phyloP scores from a whole-genome alignment of 2,113 vertebrate genomes.

The Elephas maximus region DNA sequence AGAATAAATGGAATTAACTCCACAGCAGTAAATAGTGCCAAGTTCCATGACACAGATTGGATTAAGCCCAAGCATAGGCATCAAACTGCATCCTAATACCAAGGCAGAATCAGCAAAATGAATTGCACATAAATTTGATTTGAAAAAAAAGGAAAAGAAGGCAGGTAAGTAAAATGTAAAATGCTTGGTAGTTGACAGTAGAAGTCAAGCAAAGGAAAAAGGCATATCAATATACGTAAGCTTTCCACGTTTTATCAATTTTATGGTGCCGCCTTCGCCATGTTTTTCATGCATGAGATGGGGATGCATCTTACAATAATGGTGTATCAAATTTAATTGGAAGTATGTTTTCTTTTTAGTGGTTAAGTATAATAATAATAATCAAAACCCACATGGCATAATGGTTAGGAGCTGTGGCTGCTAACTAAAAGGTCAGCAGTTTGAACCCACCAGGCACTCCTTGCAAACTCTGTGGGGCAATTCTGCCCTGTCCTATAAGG shows the following conservation, averaged over 20 bases:
- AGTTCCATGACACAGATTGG: conserved; percentile 4
- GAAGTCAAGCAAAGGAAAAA: not conserved
- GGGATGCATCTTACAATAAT: not conserved
- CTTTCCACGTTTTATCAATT: not conserved
- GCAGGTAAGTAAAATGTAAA: not conserved
- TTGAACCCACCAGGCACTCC: too few relatives aligned
- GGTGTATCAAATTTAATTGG: conserved; percentile 16
- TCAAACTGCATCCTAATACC: conserved; percentile 34
- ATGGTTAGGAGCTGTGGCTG: too few relatives aligned
- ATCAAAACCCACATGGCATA: too few relatives aligned
- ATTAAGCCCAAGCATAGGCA: not conserved
- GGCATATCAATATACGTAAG: not conserved
- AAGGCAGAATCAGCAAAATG: conserved; percentile 44
- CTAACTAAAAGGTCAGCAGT: too few relatives aligned
- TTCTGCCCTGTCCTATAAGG: too few relatives aligned
- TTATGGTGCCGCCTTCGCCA: not conserved
- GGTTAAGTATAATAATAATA: not conserved
- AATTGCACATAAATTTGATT: conserved; percentile 15
- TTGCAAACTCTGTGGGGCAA: too few relatives aligned
- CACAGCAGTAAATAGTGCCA: not conserved
- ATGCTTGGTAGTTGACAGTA: not conserved
- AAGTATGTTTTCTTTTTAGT: conserved; percentile 49
- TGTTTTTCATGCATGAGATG: not conserved
- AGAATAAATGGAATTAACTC: conserved; percentile 65
- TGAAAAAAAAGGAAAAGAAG: conserved; percentile 6